Conservation (phyloP, 1,140 invertebrate species). For the Temnothorax nylanderi region DNA sequence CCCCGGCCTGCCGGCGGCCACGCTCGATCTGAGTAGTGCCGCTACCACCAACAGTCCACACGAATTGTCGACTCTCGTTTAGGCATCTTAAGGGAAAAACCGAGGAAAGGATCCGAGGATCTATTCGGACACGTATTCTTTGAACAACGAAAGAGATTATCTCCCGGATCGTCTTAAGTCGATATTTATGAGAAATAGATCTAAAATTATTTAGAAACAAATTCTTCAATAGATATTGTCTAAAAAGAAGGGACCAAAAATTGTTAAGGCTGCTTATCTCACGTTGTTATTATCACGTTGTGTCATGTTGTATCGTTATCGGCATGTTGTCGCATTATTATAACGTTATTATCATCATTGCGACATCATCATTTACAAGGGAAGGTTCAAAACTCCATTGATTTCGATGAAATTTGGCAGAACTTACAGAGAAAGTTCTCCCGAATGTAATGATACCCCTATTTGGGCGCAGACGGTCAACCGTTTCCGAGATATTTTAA, state of each 20-base stretch:
- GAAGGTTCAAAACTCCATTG: too few relatives aligned
- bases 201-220: constrained; percentile 7
- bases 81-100: constrained; percentile 4
- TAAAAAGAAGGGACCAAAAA: constrained; percentile 49
- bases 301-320: neutral
- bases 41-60: constrained; percentile 88
- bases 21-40: constrained; percentile 89
- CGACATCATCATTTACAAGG: neutral
- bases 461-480: too few relatives aligned
- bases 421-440: too few relatives aligned
- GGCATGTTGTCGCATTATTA: neutral
- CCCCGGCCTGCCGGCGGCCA: constrained; percentile 87
- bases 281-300: neutral
- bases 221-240: constrained; percentile 10
- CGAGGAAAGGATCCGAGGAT: neutral
- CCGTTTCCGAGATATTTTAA: too few relatives aligned
- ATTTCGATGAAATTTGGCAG: too few relatives aligned
- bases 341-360: constrained; percentile 2
- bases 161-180: neutral
- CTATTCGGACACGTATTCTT: neutral
- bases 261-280: constrained; percentile 25
- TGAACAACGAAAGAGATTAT: neutral
- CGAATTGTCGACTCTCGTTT: constrained; percentile 89
- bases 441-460: too few relatives aligned
- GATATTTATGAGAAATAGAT: neutral